phyloP scores from a whole-genome alignment of 2,113 vertebrate species.

The Sciurus niger region DNA sequence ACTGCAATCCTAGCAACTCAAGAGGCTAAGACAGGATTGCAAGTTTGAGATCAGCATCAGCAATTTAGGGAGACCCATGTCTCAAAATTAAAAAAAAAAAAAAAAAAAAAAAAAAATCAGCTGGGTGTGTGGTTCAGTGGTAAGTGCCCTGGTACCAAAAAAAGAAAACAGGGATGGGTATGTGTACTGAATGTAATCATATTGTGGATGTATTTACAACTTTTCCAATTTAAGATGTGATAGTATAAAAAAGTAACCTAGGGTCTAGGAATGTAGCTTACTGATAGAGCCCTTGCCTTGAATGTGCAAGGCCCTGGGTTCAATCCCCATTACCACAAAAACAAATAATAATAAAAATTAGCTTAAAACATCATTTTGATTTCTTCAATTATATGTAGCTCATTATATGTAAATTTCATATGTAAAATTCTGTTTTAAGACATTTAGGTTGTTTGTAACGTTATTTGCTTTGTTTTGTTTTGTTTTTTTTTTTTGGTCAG shows the following conservation, averaged over 20 bases:
- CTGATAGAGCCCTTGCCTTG: no score
- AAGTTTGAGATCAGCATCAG: no score
- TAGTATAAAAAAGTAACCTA: not conserved
- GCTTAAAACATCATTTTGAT: conserved; percentile 46
- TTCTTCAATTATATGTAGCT: conserved; percentile 12
- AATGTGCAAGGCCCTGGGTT: no score
- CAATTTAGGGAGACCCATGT: not conserved
- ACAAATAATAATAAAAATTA: conserved; percentile 15
- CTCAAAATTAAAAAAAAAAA: not conserved
- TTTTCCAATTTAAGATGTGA: not conserved
- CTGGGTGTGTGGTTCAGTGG: no score
- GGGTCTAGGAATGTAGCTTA: no score
- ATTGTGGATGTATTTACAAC: not conserved
- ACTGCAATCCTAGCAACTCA: not conserved
- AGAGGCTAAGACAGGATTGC: not conserved
- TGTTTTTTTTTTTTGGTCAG: no score
- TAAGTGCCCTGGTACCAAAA: no score
- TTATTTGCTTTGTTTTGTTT: no score
- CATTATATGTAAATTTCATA: conserved; percentile 23
- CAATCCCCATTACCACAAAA: no score
- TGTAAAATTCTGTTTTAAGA: conserved; percentile 39
- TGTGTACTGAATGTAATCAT: not conserved
- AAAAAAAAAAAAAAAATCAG: not conserved
- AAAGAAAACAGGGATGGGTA: no score
- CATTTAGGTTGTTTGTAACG: not conserved